These are phyloP conservation scores for Aphelocoma californica DNA, from an alignment of 2,797 vertebrate species.

Conservation along the genomic window DNA sequence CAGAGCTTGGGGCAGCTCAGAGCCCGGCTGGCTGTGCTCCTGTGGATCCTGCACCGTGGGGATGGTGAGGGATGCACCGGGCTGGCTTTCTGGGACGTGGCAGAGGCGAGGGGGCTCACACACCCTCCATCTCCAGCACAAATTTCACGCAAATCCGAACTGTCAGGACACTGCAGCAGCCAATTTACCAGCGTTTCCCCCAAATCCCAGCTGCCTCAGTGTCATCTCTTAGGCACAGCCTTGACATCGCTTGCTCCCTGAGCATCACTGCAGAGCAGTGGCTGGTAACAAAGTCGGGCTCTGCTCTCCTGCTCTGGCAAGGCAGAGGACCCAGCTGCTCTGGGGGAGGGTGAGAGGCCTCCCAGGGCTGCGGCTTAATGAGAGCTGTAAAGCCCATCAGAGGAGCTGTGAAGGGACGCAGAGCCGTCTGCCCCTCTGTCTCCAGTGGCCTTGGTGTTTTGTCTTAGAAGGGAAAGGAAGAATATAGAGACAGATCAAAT, in stretches of 20 bases:
- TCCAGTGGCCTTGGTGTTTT: not conserved
- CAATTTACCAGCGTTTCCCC: not conserved
- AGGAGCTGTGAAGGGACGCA: not conserved
- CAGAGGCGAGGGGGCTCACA: fast-evolving
- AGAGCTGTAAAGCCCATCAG: not conserved
- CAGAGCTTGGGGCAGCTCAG: not conserved
- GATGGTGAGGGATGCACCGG: fast-evolving
- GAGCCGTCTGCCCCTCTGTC: not conserved
- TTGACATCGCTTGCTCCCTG: not conserved
- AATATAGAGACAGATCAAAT: not conserved
- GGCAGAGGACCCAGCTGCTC: not conserved
- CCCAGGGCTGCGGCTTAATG: not conserved
- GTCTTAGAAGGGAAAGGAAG: not conserved
- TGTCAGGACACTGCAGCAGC: not conserved
- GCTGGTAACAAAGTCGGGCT: not conserved
- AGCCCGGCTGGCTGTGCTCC: fast-evolving
- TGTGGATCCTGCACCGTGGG: fast-evolving
- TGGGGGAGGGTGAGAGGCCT: not conserved
- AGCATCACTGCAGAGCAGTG: not conserved
- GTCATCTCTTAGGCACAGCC: not conserved
- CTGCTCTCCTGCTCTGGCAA: fast-evolving
- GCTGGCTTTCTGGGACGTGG: fast-evolving
- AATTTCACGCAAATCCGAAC: not conserved
- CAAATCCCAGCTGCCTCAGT: not conserved
- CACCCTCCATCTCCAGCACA: not conserved